These are phyloP conservation scores for Tragopan temminckii DNA, from an alignment of 2,797 vertebrate species.

Conservation along the genomic window DNA sequence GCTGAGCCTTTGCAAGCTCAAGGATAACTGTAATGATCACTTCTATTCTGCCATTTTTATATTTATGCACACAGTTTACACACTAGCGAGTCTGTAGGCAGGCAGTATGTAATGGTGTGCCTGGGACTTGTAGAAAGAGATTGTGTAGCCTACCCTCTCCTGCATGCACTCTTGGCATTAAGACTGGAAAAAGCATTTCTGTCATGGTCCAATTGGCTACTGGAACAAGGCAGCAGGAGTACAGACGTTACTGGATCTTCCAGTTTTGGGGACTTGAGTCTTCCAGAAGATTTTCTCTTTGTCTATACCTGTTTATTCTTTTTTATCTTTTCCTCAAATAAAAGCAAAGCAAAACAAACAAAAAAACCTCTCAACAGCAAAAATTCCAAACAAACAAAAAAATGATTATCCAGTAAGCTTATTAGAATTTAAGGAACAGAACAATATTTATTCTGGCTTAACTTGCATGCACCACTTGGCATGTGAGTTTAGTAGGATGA, in stretches of 20 bases:
- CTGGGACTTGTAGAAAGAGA: neutral
- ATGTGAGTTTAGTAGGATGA: neutral
- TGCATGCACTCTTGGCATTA: fast-evolving
- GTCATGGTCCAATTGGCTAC: fast-evolving
- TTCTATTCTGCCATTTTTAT: fast-evolving
- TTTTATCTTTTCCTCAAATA: neutral
- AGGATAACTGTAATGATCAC: fast-evolving
- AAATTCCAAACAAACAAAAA: neutral
- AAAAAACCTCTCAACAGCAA: neutral
- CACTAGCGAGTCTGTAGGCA: neutral
- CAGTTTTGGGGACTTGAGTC: too few species aligned
- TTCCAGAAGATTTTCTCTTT: neutral
- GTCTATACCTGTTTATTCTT: neutral
- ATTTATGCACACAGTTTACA: neutral
- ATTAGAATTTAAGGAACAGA: neutral
- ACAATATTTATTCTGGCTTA: neutral
- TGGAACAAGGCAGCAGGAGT: neutral
- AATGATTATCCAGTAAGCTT: neutral
- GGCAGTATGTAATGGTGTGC: too few species aligned
- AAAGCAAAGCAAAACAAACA: neutral
- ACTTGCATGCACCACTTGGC: fast-evolving
- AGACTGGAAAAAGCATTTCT: neutral
- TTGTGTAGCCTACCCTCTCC: neutral
- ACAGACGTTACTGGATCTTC: neutral
- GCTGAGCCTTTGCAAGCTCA: neutral